Evolutionary conservation across 30 jellyfish, hydroid and myxozoan species (phyloP), one percentile per base, ranked within the genome.

Genomic region (Aurelia aurita): DNA sequence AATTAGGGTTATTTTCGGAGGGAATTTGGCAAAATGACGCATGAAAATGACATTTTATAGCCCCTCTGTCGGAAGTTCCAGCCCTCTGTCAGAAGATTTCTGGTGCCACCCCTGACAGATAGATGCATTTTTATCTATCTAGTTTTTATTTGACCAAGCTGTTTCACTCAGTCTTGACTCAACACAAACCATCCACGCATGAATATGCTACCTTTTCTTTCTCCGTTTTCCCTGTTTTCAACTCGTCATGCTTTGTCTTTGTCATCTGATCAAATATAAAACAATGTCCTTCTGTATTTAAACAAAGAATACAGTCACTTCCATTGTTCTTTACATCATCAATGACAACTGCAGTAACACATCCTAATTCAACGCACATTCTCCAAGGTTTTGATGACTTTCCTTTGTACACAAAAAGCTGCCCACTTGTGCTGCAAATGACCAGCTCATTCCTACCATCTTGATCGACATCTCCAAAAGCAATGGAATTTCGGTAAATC

Each of bases 401-500:
- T 44, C 98, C 98, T 83, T 93, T 93, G 96, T 44, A 93, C 45
- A 88, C 60, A 25, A 25, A 75, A 32, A 93, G 87, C 19, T 84
- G 95, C 22, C 98, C 98, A 51, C 79, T 82, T 7, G 98, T 87
- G 82, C 64, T 82, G 69, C 97, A 58, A 18, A 77, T 93, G 26
- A 85, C 87, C 10, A 88, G 83, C 66, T 93, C 98, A 64, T 93
- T 87, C 55, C 77, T 94, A 3, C 90, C 96, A 79, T 93, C 98
- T 16, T 80, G 74, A 54, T 93, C 98, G 63, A 93, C 96, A 46
- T 93, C 98, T 14, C 93, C 97, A 19, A 93, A 84, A 15, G 93
- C 85, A 22, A 93, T 84, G 26, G 97, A 95, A 73, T 88, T 73
- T 77, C 92, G 79, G 86, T 67, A 87, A 31, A 93, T 69, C 19